Percentiles rank a stretch among this genome's conserved stretches.
Evolutionary conservation across 2,113 vertebrate species (phyloP).

Genomic region (Cynoglossus semilaevis): DNA sequence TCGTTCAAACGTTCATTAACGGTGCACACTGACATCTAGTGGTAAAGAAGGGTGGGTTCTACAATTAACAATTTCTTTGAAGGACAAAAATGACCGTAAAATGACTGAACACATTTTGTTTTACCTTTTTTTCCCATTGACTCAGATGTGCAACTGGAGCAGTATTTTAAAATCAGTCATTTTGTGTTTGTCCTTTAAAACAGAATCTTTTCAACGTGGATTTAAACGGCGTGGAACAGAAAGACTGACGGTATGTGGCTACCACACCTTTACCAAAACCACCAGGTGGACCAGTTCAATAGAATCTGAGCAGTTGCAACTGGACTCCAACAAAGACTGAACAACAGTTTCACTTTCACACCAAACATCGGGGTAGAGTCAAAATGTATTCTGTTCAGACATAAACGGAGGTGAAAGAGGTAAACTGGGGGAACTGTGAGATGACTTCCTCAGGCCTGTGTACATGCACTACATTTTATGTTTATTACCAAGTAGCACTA

Average conservation of each 20-base stretch:
- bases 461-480: conserved; percentile 34
- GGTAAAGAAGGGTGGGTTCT: not conserved
- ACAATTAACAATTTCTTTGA: not conserved
- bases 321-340: conserved; percentile 6
- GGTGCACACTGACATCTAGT: not conserved
- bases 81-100: too few relatives aligned
- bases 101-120: too few relatives aligned
- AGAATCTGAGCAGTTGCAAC: not conserved
- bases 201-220: conserved; percentile 12
- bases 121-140: too few relatives aligned
- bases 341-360: not conserved
- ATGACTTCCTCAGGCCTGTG: conserved; percentile 35
- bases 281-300: conserved; percentile 8
- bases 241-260: not conserved
- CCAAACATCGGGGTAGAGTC: conserved; percentile 9
- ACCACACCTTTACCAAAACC: conserved; percentile 4
- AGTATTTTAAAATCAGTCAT: not conserved
- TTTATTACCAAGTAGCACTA: conserved; percentile 34
- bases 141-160: not conserved
- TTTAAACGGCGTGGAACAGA: not conserved
- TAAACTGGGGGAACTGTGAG: conserved; percentile 38
- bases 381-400: not conserved
- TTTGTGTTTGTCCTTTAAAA: conserved; percentile 9
- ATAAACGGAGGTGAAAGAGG: not conserved
- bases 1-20: not conserved